Conservation (phyloP, 2,797 vertebrate species). For the Acipenser transmontanus region DNA sequence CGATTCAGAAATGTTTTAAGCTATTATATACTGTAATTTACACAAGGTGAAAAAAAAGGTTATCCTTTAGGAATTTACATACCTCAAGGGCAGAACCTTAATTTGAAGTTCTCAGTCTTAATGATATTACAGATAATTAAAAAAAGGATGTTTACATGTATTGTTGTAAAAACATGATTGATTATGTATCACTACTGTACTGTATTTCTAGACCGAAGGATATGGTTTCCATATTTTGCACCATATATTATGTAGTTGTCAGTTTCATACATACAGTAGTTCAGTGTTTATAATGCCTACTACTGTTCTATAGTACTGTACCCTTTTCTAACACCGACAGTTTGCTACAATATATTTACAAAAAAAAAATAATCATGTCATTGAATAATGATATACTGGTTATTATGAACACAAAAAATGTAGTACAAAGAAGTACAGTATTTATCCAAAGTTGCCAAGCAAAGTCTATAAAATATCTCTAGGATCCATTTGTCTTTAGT, state of each 20-base stretch:
- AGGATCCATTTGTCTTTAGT: slow-evolving; percentile 13
- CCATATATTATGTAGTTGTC: no score
- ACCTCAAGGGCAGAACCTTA: slow-evolving; percentile 9
- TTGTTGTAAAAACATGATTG: neutral
- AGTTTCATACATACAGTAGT: no score
- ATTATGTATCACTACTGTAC: neutral
- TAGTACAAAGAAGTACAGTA: no score
- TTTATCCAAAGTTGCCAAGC: neutral
- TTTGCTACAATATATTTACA: no score
- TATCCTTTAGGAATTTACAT: slow-evolving; percentile 13
- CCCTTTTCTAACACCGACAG: no score
- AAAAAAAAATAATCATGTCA: no score
- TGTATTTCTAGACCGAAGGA: neutral
- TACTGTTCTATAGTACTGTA: no score
- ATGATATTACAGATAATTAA: neutral
- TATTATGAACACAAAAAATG: no score
- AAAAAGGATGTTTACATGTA: slow-evolving; percentile 9
- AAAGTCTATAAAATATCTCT: slow-evolving; percentile 30
- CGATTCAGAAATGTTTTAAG: slow-evolving; percentile 41
- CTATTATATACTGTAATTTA: slow-evolving; percentile 13
- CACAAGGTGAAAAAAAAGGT: slow-evolving; percentile 1
- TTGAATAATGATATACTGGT: no score
- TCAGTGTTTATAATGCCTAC: no score
- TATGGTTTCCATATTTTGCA: no score
- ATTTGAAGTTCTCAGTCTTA: neutral